Conservation (phyloP, 2,113 vertebrate species). For the Cisticola juncidis region DNA sequence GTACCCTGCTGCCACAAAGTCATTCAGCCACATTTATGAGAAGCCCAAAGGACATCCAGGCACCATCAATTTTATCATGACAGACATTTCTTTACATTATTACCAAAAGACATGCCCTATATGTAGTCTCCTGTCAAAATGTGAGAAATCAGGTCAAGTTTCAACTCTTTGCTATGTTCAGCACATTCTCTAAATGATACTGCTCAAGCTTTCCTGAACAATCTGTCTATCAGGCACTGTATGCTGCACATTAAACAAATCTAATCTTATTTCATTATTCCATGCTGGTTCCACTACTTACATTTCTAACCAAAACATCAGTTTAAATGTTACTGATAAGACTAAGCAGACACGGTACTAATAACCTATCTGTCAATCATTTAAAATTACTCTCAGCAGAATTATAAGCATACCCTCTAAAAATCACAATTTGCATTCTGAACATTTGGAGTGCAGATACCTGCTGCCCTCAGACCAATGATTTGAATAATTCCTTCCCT, state of each 20-base stretch:
- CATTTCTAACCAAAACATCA: conserved; percentile 61
- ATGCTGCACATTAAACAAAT: conserved; percentile 50
- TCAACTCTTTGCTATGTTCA: conserved; percentile 1
- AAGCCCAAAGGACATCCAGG: conserved; percentile 71
- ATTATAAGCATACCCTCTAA: conserved; percentile 57
- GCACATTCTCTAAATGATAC: conserved; percentile 37
- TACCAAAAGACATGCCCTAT: conserved; percentile 43
- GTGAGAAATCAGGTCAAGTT: conserved; percentile 41
- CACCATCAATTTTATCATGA: conserved; percentile 62
- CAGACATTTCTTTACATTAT: conserved; percentile 40
- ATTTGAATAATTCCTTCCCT: conserved; percentile 54
- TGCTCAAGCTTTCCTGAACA: not conserved
- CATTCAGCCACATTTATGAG: conserved; percentile 20
- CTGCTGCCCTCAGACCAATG: conserved; percentile 50
- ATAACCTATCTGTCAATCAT: conserved; percentile 72
- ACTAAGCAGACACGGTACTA: conserved; percentile 56
- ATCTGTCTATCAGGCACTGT: conserved; percentile 12
- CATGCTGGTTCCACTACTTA: conserved; percentile 38
- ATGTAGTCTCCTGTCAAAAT: conserved; percentile 27
- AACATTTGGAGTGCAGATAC: conserved; percentile 38
- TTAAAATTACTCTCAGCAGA: conserved; percentile 70
- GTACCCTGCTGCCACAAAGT: not conserved
- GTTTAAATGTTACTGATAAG: conserved; percentile 70
- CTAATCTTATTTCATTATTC: conserved; percentile 68
- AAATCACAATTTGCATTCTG: conserved; percentile 64